Conservation (phyloP, 64 coral and sea anemone genomes). For the Actinia equina region DNA sequence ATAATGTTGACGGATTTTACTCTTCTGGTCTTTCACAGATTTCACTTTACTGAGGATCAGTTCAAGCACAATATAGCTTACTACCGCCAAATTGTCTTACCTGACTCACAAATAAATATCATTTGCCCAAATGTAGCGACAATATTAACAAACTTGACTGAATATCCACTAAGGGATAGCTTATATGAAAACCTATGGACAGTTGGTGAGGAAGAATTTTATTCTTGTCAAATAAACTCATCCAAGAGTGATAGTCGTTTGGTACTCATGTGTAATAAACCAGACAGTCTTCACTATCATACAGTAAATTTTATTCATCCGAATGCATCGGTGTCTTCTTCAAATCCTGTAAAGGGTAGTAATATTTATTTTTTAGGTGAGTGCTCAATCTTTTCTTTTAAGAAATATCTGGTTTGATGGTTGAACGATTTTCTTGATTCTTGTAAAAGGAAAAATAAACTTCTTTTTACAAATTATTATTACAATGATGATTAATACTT, state of each 20-base stretch:
- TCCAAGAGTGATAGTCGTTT: neutral
- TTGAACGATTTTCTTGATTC: no score
- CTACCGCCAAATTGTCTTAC: neutral
- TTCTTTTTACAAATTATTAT: no score
- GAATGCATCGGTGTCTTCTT: neutral
- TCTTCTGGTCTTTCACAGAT: neutral
- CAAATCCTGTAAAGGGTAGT: neutral
- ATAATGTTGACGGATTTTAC: neutral
- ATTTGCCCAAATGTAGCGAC: slow-evolving; percentile 49
- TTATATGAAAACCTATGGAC: slow-evolving; percentile 62
- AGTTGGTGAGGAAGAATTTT: slow-evolving; percentile 33
- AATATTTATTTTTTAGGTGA: slow-evolving; percentile 25
- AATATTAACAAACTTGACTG: neutral
- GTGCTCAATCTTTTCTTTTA: neutral
- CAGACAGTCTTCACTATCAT: slow-evolving; percentile 26
- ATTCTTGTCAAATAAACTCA: slow-evolving; percentile 17
- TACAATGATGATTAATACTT: no score
- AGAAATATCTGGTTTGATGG: no score
- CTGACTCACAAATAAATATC: slow-evolving; percentile 25
- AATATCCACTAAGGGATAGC: neutral
- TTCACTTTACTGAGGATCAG: neutral
- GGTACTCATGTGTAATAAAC: slow-evolving; percentile 20
- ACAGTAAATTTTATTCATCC: slow-evolving; percentile 16
- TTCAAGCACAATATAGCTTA: neutral
- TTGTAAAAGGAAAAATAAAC: no score